A percentile compares a stretch with the other conserved stretches of the same genome.
Conservation (phyloP, 2,888 invertebrate species). For the Automeris io region DNA sequence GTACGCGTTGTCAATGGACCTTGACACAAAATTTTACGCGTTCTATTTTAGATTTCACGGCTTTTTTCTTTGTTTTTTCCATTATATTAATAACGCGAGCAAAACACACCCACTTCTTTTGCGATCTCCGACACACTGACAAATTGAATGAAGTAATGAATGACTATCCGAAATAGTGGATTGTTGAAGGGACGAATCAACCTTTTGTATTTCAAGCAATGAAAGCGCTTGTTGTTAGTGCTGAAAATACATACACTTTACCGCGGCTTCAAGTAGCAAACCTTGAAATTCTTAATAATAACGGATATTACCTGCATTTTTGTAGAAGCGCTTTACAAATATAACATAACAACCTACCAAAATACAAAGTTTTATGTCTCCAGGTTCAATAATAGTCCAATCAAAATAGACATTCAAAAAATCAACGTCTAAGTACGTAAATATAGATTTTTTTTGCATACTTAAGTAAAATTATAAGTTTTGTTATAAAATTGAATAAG, state of each 20-base stretch:
- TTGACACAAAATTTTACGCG: slow-evolving; percentile 7
- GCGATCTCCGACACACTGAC: slow-evolving; percentile 8
- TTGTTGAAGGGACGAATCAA: slow-evolving; percentile 49
- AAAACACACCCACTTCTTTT: neutral
- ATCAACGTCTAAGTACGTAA: no score
- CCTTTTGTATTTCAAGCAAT: slow-evolving; percentile 18
- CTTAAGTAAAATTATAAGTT: no score
- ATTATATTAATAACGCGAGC: neutral
- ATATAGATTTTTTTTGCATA: no score
- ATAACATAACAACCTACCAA: no score
- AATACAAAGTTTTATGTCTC: no score
- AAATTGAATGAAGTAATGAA: slow-evolving; percentile 53
- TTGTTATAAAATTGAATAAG: no score
- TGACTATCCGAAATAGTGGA: slow-evolving; percentile 60
- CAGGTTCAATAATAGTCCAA: no score
- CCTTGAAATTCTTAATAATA: no score
- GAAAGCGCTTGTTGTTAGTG: slow-evolving; percentile 31
- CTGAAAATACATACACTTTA: neutral
- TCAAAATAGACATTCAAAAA: no score
- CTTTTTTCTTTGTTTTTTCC: neutral
- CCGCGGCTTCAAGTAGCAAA: no score
- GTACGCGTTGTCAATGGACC: slow-evolving; percentile 7
- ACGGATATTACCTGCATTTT: no score
- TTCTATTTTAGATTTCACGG: slow-evolving; percentile 8
- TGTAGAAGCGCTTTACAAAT: no score